Conservation (phyloP, 2,797 vertebrate genomes). For the Enteromius fasciolatus region DNA sequence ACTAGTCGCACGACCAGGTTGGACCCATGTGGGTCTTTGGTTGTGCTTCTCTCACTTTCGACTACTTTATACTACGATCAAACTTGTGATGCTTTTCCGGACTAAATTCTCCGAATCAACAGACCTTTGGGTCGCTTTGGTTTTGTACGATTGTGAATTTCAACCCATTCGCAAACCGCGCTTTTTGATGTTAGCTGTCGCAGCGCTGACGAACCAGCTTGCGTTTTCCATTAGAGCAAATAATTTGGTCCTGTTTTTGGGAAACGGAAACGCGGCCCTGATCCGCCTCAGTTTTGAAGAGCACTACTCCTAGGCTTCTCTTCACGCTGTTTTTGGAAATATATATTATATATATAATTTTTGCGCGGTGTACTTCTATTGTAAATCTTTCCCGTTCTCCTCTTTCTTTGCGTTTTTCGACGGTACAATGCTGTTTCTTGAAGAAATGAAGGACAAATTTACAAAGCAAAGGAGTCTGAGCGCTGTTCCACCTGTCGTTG, state of each 20-base stretch:
- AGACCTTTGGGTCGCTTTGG: neutral
- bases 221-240: neutral
- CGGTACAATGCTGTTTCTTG: constrained; percentile 63
- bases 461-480: constrained; percentile 71
- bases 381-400: constrained; percentile 62
- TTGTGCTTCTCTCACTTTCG: constrained; percentile 10
- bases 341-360: constrained; percentile 64
- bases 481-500: constrained; percentile 70
- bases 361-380: constrained; percentile 70
- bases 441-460: constrained; percentile 79
- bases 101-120: neutral
- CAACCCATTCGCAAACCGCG: neutral
- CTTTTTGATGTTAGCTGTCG: constrained; percentile 9
- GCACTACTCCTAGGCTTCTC: constrained; percentile 57
- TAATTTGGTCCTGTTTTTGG: neutral
- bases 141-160: neutral
- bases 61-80: constrained; percentile 12
- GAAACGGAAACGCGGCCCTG: neutral
- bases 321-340: constrained; percentile 72
- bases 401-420: constrained; percentile 50
- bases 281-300: constrained; percentile 51
- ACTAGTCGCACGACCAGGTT: neutral
- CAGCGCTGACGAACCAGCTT: neutral
- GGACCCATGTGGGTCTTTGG: neutral
- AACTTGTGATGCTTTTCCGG: neutral